Conservation (phyloP, 2,888 invertebrate genomes). For the Cerastoderma edule region DNA sequence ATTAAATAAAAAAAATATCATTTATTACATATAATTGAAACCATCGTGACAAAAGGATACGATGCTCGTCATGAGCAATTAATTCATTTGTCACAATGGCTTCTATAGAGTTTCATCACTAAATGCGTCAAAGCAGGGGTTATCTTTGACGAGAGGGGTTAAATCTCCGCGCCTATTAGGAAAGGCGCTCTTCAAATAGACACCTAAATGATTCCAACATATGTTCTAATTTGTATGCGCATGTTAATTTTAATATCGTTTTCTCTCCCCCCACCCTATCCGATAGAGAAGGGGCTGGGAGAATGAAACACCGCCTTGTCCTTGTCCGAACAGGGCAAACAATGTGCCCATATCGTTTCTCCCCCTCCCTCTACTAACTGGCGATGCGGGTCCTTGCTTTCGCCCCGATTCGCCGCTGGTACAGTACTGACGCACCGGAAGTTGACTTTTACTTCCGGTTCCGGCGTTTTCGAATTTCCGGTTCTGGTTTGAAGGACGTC, state of each 20-base stretch:
- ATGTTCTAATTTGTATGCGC: conserved; percentile 61
- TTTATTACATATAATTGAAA: no score
- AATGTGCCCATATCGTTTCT: conserved; percentile 61
- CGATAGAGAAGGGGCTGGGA: conserved; percentile 18
- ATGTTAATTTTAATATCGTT: conserved; percentile 59
- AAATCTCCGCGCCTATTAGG: conserved; percentile 44
- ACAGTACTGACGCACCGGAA: neutral
- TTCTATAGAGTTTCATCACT: no score
- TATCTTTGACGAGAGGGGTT: no score
- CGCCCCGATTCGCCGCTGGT: conserved; percentile 2
- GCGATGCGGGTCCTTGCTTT: conserved; percentile 32
- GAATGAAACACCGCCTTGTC: conserved; percentile 21
- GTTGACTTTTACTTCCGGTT: neutral
- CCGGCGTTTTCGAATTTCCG: no score
- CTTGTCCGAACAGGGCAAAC: conserved; percentile 36
- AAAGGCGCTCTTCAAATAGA: conserved; percentile 41
- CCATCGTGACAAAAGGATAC: no score
- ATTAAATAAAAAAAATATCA: no score
- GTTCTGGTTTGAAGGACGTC: no score
- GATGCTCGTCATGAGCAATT: no score
- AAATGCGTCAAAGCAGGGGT: no score
- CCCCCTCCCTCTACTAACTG: conserved; percentile 14
- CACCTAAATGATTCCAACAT: conserved; percentile 53
- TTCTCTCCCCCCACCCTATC: no score
- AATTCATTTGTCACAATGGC: no score